phyloP scores from a whole-genome alignment of 2,888 invertebrate genomes.

The Acronicta alni region DNA sequence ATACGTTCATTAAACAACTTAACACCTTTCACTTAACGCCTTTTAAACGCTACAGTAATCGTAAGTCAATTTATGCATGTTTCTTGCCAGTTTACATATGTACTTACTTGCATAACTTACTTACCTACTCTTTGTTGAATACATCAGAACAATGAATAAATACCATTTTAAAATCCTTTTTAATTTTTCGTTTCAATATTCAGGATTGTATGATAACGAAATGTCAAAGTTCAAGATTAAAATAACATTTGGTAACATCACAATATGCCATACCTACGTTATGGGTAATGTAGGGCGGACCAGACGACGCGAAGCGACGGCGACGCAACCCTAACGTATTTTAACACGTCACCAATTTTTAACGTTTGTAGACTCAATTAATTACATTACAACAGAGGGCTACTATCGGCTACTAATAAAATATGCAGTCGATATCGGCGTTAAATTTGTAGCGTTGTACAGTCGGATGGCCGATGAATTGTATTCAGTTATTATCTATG shows the following conservation, averaged over 20 bases:
- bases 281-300: constrained; percentile 37
- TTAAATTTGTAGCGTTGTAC: constrained; percentile 66
- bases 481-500: constrained; percentile 60
- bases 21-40: constrained; percentile 66
- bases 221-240: constrained; percentile 51
- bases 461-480: constrained; percentile 52
- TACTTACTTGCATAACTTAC: constrained; percentile 35
- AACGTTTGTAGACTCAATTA: constrained; percentile 82
- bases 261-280: constrained; percentile 53
- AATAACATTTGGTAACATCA: constrained; percentile 53
- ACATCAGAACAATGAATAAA: constrained; percentile 17
- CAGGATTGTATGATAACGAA: constrained; percentile 45
- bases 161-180: constrained; percentile 29
- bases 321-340: constrained; percentile 57
- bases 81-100: constrained; percentile 48
- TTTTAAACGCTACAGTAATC: constrained; percentile 51
- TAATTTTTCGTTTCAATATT: constrained; percentile 25
- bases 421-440: constrained; percentile 61
- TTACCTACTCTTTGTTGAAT: constrained; percentile 42
- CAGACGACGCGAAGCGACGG: constrained; percentile 32
- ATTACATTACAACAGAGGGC: constrained; percentile 72
- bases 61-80: constrained; percentile 57
- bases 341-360: constrained; percentile 79
- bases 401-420: constrained; percentile 61
- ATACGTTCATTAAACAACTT: constrained; percentile 77